Evolutionary conservation across 1,140 invertebrate species (phyloP).

Genomic region (Kradibia gibbosae): DNA sequence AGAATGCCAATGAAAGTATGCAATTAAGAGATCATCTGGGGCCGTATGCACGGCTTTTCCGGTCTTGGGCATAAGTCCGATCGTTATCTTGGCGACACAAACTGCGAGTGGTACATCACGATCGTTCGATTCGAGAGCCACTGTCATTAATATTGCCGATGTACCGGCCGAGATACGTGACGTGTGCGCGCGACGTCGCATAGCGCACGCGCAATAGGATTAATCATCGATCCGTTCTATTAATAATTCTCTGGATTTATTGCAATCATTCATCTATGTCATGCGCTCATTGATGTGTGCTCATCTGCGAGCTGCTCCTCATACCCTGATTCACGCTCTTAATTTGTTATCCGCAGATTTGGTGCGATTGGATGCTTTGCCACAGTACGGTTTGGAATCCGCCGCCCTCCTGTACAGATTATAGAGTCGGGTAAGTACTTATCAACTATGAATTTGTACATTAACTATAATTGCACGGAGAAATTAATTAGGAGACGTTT

Average conservation of each 20-base stretch:
- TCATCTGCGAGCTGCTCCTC: background rate
- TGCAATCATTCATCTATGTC: background rate
- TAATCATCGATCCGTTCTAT: conserved; percentile 9
- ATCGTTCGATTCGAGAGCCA: background rate
- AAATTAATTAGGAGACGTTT: no score
- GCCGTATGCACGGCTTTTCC: background rate
- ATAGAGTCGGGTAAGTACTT: conserved; percentile 82
- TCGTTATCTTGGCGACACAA: background rate
- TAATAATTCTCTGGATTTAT: background rate
- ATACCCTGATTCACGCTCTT: background rate
- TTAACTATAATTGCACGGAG: background rate
- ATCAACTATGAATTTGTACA: background rate
- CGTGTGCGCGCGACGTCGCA: background rate
- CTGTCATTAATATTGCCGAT: conserved; percentile 62
- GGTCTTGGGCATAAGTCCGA: background rate
- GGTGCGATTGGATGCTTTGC: conserved; percentile 93
- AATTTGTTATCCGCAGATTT: conserved; percentile 74
- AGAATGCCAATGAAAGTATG: conserved; percentile 27
- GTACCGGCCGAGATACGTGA: conserved; percentile 50
- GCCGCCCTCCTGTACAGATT: conserved; percentile 84
- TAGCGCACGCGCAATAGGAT: conserved; percentile 37
- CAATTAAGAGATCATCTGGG: conserved; percentile 35
- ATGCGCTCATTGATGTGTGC: background rate
- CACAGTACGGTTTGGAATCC: conserved; percentile 90
- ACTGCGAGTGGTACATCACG: background rate